A percentile compares a stretch with the other conserved stretches of the same genome.
phyloP scores from a whole-genome alignment of 2,113 vertebrate genomes.

The Paramisgurnus dabryanus region DNA sequence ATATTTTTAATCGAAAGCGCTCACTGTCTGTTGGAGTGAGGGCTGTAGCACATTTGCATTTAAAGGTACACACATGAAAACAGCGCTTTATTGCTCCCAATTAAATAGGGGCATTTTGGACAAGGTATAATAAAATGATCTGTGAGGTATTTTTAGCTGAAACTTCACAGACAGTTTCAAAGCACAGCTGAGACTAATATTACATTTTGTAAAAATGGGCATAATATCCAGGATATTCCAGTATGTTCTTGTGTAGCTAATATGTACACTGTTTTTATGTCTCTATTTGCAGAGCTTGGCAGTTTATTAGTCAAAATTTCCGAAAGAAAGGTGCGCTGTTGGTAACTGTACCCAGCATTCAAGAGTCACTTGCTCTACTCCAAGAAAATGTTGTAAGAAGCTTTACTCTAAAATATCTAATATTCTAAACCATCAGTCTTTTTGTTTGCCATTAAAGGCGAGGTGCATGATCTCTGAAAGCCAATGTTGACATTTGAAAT shows the following conservation, averaged over 20 bases:
- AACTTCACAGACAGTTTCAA: no score
- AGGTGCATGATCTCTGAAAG: no score
- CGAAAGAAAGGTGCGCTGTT: constrained; percentile 80
- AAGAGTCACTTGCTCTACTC: constrained; percentile 79
- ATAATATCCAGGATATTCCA: no score
- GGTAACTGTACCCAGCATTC: constrained; percentile 86
- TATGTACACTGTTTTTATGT: constrained; percentile 47
- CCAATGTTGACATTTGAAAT: no score
- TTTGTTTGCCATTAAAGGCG: not conserved
- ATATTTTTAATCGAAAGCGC: no score
- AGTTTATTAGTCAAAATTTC: constrained; percentile 79
- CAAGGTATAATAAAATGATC: not conserved
- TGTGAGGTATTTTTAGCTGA: no score
- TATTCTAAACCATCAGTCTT: not conserved
- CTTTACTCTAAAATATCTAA: not conserved
- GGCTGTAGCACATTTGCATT: no score
- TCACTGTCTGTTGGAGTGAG: no score
- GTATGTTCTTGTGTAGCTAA: not conserved
- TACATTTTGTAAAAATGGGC: no score
- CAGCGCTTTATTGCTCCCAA: no score
- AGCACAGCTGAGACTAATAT: no score
- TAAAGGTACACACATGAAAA: no score
- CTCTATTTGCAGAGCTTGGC: constrained; percentile 79
- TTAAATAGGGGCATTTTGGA: not conserved
- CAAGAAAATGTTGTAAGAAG: constrained; percentile 72